Percentiles rank a stretch among this genome's conserved stretches.
These are phyloP conservation scores for Bombus polaris DNA, from an alignment of 1,140 invertebrate genomes.

Conservation along the genomic window DNA sequence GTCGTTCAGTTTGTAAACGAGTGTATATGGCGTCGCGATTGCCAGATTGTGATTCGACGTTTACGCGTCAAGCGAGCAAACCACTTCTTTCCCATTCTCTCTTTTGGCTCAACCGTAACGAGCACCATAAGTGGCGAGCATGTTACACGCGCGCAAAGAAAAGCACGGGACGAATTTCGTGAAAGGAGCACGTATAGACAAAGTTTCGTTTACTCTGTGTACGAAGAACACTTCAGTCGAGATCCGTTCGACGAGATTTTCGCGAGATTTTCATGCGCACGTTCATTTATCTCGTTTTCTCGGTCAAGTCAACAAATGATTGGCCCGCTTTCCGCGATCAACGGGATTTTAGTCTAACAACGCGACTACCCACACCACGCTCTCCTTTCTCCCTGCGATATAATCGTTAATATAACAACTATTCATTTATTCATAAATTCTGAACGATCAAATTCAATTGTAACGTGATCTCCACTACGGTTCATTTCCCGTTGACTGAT, in stretches of 20 bases:
- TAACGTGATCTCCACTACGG: conserved; percentile 78
- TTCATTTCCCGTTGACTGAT: conserved; percentile 71
- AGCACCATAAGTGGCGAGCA: not conserved
- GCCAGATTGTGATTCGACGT: conserved; percentile 47
- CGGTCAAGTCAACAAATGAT: conserved; percentile 33
- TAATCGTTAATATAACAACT: conserved; percentile 81
- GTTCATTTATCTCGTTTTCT: not conserved
- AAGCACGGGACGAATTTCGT: not conserved
- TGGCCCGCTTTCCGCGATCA: not conserved
- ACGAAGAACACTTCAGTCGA: not conserved
- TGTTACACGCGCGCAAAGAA: not conserved
- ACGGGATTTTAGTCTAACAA: conserved; percentile 33
- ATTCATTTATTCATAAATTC: conserved; percentile 82
- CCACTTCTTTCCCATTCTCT: not conserved
- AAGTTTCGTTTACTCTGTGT: not conserved
- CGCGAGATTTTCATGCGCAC: not conserved
- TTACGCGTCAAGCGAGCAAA: conserved; percentile 35
- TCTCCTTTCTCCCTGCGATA: conserved; percentile 70
- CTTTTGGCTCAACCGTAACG: not conserved
- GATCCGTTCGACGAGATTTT: not conserved
- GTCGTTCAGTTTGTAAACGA: conserved; percentile 69
- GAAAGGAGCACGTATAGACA: not conserved
- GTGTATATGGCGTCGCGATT: conserved; percentile 49
- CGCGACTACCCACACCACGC: conserved; percentile 52
- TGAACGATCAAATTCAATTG: conserved; percentile 83